These are phyloP conservation scores for Sturnira hondurensis DNA, from an alignment of 2,113 vertebrate genomes.

Conservation along the genomic window DNA sequence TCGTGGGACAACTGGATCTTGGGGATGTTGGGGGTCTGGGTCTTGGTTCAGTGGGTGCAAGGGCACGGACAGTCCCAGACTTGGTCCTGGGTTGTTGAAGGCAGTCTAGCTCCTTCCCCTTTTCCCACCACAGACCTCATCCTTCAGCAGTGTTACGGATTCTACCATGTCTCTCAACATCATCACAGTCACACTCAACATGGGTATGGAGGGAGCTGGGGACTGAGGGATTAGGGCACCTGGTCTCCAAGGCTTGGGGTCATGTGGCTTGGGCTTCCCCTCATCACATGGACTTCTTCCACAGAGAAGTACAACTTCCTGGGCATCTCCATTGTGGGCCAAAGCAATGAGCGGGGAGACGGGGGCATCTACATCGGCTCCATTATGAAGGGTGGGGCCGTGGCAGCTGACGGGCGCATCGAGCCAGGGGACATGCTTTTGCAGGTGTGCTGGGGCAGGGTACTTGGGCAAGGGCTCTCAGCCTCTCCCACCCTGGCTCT, in stretches of 20 bases:
- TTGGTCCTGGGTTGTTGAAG: not conserved
- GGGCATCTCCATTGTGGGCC: conserved; percentile 93
- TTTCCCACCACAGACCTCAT: conserved; percentile 84
- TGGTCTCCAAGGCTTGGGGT: not conserved
- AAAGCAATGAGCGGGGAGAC: conserved; percentile 91
- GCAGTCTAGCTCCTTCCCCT: not conserved
- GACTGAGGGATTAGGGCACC: not conserved
- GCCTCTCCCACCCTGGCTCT: not conserved
- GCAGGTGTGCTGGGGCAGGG: conserved; percentile 80
- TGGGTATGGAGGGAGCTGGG: conserved; percentile 82
- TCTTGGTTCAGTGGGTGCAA: not conserved
- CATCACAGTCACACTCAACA: conserved; percentile 93
- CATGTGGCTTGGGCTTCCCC: not conserved
- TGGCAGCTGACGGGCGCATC: conserved; percentile 91
- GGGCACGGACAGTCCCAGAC: not conserved
- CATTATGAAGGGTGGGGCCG: conserved; percentile 94
- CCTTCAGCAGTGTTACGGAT: conserved; percentile 93
- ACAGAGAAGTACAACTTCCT: conserved; percentile 94
- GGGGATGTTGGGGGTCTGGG: not conserved
- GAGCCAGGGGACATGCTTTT: conserved; percentile 94
- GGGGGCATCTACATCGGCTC: conserved; percentile 95
- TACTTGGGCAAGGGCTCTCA: not conserved
- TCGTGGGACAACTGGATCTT: not conserved
- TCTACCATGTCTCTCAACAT: conserved; percentile 95
- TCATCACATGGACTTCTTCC: not conserved